phyloP scores from a whole-genome alignment of 2,113 vertebrate species.

The Sphaerodactylus townsendi region DNA sequence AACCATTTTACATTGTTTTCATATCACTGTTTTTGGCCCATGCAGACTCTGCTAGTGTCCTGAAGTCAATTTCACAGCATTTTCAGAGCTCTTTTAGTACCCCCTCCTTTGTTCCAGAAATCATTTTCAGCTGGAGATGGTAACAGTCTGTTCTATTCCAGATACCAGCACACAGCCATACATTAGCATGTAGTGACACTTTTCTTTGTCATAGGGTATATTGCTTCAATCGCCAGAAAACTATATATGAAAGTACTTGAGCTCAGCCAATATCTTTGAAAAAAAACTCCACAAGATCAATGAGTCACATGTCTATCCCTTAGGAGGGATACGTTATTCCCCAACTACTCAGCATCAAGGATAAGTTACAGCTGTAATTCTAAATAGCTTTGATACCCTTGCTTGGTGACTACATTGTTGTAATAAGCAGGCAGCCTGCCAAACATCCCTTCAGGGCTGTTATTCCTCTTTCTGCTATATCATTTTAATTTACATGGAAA shows the following conservation, averaged over 20 bases:
- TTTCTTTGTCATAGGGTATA: conserved; percentile 22
- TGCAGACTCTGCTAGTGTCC: too few relatives aligned
- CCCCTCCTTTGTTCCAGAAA: too few relatives aligned
- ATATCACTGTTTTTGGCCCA: too few relatives aligned
- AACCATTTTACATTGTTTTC: too few relatives aligned
- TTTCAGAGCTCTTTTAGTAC: too few relatives aligned
- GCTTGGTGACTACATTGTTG: conserved; percentile 53
- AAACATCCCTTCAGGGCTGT: conserved; percentile 56
- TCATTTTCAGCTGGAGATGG: too few relatives aligned
- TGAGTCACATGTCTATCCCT: conserved; percentile 22
- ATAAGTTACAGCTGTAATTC: conserved; percentile 64
- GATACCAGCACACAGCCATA: neutral
- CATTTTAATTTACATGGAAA: conserved; percentile 70
- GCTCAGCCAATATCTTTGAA: neutral
- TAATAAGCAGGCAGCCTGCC: conserved; percentile 62
- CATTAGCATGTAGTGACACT: conserved; percentile 15
- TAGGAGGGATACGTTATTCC: conserved; percentile 50
- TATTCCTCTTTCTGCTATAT: conserved; percentile 58
- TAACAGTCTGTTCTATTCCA: neutral
- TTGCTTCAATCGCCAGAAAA: neutral
- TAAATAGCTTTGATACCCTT: conserved; percentile 57
- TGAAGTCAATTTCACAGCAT: too few relatives aligned
- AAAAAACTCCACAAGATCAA: neutral
- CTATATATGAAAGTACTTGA: conserved; percentile 17
- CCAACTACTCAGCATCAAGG: conserved; percentile 49